Percentiles rank a stretch among this genome's conserved stretches.
Evolutionary conservation across 2,113 vertebrate genomes (phyloP).

Genomic region (Chloropsis cyanopogon): DNA sequence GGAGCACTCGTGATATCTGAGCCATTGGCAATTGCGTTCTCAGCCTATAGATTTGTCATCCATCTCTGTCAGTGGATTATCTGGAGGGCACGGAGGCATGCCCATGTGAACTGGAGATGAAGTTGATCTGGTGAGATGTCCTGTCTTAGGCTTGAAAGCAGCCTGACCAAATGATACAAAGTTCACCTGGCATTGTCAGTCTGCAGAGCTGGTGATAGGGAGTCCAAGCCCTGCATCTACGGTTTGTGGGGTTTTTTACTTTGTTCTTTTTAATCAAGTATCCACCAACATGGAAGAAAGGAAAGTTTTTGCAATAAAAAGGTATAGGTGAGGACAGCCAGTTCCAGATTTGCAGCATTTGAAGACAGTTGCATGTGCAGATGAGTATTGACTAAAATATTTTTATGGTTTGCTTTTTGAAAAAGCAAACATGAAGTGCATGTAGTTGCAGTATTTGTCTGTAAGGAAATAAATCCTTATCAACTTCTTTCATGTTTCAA

Average conservation of each 20-base stretch:
- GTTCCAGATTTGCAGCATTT: background rate
- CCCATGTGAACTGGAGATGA: background rate
- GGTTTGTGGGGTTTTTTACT: background rate
- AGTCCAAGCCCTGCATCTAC: background rate
- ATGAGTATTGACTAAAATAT: background rate
- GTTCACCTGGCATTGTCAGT: background rate
- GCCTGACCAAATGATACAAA: background rate
- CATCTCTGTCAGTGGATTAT: background rate
- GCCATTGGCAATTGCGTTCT: background rate
- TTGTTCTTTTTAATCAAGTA: background rate
- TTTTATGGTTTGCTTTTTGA: background rate
- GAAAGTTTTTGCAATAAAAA: background rate
- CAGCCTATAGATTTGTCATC: background rate
- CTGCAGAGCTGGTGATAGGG: background rate
- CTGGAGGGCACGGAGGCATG: background rate
- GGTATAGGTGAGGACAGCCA: background rate
- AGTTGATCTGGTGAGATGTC: background rate
- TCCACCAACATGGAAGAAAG: too few relatives aligned
- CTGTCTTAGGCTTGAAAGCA: background rate
- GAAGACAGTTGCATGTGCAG: background rate
- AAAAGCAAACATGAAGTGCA: background rate
- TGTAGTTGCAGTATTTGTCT: background rate
- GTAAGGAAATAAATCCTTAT: background rate
- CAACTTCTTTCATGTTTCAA: background rate
- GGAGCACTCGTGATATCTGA: background rate